Evolutionary conservation across 2,113 vertebrate genomes (phyloP).

Genomic region (Chauna torquata): DNA sequence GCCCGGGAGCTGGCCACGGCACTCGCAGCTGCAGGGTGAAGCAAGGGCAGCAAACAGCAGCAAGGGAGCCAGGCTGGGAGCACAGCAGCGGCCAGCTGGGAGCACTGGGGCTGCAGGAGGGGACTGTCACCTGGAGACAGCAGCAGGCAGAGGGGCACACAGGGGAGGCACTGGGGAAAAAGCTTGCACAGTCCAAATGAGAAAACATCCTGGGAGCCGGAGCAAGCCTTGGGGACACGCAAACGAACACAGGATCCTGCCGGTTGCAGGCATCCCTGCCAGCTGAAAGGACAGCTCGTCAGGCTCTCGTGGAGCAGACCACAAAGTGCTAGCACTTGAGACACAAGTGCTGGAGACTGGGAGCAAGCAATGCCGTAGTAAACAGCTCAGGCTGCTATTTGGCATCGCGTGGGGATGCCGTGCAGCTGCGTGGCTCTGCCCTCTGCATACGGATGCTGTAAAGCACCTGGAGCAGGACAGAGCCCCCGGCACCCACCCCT

Average conservation of each 20-base stretch:
- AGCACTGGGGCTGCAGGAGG: rapidly evolving
- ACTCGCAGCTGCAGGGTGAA: constrained; percentile 46
- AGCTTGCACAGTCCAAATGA: rapidly evolving
- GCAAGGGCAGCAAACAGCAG: constrained; percentile 43
- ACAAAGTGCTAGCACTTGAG: constrained; percentile 46
- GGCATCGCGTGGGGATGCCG: not conserved
- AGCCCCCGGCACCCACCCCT: not conserved
- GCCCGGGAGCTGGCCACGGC: constrained; percentile 8
- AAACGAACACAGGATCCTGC: not conserved
- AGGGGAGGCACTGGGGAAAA: not conserved
- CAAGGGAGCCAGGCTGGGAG: not conserved
- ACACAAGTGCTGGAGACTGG: not conserved
- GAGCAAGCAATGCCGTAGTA: not conserved
- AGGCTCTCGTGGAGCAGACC: not conserved
- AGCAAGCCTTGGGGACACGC: not conserved
- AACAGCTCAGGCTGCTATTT: not conserved
- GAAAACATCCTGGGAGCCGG: not conserved
- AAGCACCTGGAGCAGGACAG: not conserved
- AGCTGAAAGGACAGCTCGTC: not conserved
- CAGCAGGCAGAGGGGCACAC: rapidly evolving
- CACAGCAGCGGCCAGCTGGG: not conserved
- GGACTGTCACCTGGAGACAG: rapidly evolving
- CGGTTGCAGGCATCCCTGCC: not conserved
- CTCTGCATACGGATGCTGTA: not conserved
- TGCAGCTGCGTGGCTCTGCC: not conserved